Base-by-base conservation (phyloP, 2,888 invertebrate species). In the Mylabris sibirica region DNA sequence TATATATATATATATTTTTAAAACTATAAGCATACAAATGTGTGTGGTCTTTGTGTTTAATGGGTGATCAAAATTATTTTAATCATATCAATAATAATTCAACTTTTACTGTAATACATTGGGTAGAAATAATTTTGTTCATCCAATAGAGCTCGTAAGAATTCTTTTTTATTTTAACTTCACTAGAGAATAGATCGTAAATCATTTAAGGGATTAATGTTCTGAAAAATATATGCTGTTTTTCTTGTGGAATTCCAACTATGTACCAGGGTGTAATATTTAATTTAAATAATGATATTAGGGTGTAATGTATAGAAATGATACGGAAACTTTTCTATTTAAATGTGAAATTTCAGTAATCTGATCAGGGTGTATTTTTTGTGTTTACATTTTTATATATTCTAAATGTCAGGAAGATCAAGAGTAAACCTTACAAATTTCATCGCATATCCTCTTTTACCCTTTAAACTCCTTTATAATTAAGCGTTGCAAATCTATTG, bases 401-500 rank as follows among this genome's bases (percentile, higher is more conserved):
- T 6, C 4, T 5, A 30, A 30, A 30, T 6, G 26, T 5, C 26
- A 30, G 26, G 26, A 30, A 30, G 26, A 30, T 30, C 8, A 8
- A 17, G 17, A 44, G 44, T 2, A n/a, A 44, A 3, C 12, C 12
- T 38, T 14, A 38, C 5, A 14, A 38, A 38, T 38, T 38, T 38
- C 38, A 38, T 38, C 38, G n/a, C n/a, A 44, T 17, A 44, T 0
- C 1, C 11, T 17, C 44, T n/a, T 17, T 9, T 49, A 6, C 11
- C 49, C 20, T 8, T 20, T 53, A 11, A 53, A 22, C 8, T 53
- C 49, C 62, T 65, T 62, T 67, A 57, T 65, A 67, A 70, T 70
- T 67, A 64, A 64, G 72, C 66, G 66, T 66, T 67, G 71, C 69
- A 66, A 69, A 68, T 75, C 73, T 71, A 69, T 71, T 75, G 75